phyloP scores from a whole-genome alignment of 2,113 vertebrate species.

The Chloroceryle aenea region DNA sequence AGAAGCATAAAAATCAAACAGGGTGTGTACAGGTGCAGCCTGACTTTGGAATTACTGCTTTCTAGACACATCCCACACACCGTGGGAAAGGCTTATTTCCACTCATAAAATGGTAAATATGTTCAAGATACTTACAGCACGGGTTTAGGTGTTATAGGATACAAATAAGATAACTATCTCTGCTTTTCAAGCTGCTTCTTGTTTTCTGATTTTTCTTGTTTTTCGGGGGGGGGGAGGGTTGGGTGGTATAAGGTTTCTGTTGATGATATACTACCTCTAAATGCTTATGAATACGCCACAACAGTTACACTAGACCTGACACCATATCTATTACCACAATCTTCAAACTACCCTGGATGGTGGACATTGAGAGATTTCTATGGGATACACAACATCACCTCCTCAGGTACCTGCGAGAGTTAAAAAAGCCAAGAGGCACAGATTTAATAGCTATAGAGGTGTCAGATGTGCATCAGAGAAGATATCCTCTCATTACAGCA shows the following conservation, averaged over 20 bases:
- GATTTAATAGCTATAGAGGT: not conserved
- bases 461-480: not conserved
- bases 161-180: not conserved
- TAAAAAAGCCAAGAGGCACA: not conserved
- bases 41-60: not conserved
- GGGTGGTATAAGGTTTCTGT: not conserved
- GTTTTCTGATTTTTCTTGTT: not conserved
- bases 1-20: not conserved
- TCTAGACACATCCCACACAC: not conserved
- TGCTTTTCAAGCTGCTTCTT: not conserved
- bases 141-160: not conserved
- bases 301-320: not conserved
- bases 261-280: not conserved
- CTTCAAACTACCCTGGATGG: not conserved
- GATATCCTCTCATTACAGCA: not conserved
- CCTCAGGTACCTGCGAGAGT: not conserved
- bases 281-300: not conserved
- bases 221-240: fast-evolving
- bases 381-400: not conserved
- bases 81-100: not conserved
- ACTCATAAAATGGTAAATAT: not conserved
- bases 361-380: not conserved
- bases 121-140: not conserved
- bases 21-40: fast-evolving
- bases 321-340: not conserved